Percentiles rank a stretch among this genome's conserved stretches.
Evolutionary conservation across 2,888 invertebrate genomes (phyloP).

Genomic region (Pollenia angustigena): DNA sequence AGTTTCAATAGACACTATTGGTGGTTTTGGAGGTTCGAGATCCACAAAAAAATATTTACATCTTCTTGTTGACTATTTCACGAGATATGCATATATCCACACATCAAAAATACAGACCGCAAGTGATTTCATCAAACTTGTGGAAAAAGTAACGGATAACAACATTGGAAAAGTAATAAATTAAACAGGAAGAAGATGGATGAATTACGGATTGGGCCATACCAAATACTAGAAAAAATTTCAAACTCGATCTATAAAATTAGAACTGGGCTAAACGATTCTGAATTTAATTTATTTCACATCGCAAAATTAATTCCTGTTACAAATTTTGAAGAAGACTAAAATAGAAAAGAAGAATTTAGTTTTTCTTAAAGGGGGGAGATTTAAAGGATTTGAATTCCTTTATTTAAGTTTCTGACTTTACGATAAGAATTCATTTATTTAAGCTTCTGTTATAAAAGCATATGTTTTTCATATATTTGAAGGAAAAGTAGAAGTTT

Average conservation of each 20-base stretch:
- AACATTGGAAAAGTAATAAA: slow-evolving; percentile 76
- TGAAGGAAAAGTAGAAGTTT: no score
- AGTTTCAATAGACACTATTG: slow-evolving; percentile 77
- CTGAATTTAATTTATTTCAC: slow-evolving; percentile 42
- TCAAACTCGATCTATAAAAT: slow-evolving; percentile 54
- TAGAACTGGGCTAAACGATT: slow-evolving; percentile 43
- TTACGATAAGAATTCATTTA: no score
- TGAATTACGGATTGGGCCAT: slow-evolving; percentile 46
- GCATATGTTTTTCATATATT: no score
- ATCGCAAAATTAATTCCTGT: slow-evolving; percentile 43
- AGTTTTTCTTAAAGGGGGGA: no score
- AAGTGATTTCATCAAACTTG: slow-evolving; percentile 77
- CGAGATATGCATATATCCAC: slow-evolving; percentile 76
- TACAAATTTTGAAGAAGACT: no score
- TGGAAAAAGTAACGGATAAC: slow-evolving; percentile 69
- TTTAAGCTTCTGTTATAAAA: no score
- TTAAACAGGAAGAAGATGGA: slow-evolving; percentile 73
- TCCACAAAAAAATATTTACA: slow-evolving; percentile 80
- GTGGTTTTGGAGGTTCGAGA: slow-evolving; percentile 78
- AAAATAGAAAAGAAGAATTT: no score
- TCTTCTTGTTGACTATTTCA: slow-evolving; percentile 78
- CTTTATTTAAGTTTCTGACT: no score
- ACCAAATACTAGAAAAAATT: slow-evolving; percentile 48
- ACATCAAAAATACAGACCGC: slow-evolving; percentile 64
- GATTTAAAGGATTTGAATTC: no score